Evolutionary conservation across 2,797 vertebrate species (phyloP), one percentile per base, ranked within the genome.

Genomic region (Rallus crepitans): DNA sequence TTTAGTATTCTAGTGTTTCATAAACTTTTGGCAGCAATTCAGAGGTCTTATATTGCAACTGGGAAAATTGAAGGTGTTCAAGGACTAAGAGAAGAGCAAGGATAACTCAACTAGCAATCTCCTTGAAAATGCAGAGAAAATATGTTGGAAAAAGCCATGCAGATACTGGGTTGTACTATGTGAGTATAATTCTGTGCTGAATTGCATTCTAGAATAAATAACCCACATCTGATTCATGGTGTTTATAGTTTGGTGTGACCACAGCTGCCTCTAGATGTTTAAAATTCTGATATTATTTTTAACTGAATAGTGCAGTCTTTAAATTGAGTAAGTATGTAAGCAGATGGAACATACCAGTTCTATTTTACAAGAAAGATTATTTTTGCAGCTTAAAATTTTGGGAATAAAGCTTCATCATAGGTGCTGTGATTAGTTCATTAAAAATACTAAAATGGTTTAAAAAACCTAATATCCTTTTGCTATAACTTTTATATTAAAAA

Each of bases 11-110:
- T 9, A 6, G 63, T 90, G 35, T 53, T 90, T 65, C 61, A 52
- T 37, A 81, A 61, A 69, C 60, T 71, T 33, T 61, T 95, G 83
- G 68, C 85, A 87, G 66, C 39, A 79, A 70, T 89, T 95, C 82
- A 96, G 59, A 77, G 72, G 80, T 53, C 33, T 93, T 48, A 25
- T 23, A 90, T 52, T 57, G 61, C 76, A 94, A 68, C 25, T 89
- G 80, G 69, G 61, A 64, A 89, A 90, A 93, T 5, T 45, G 27
- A 73, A 91, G 64, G 40, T 87, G 28, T 89, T 97, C 85, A 95
- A 94, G 79, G 76, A 42, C 65, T 92, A 55, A 89, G 61, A 88
- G 45, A 68, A 78, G 42, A 96, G 80, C n/a, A 66, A 55, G 75
- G 77, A 69, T 90, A 82, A 92, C 81, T 55, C 69, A 86, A n/a